Conservation (phyloP, 2,797 vertebrate genomes). For the Sphenodon punctatus region DNA sequence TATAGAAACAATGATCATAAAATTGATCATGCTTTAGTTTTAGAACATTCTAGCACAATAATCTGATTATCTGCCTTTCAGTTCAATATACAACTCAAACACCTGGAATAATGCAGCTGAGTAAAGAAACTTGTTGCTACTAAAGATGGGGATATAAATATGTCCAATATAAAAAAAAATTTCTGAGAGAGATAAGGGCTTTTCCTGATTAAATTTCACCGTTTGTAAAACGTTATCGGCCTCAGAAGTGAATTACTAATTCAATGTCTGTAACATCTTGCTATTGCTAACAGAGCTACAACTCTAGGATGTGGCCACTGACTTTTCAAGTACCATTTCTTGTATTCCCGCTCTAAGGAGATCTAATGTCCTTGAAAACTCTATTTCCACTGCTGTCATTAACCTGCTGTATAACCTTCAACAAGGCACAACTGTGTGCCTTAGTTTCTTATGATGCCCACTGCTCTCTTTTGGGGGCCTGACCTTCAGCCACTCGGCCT, state of each 20-base stretch:
- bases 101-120: slow-evolving; percentile 57
- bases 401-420: not conserved
- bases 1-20: slow-evolving; percentile 40
- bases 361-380: not conserved
- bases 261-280: too few relatives aligned
- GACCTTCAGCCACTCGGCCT: too few relatives aligned
- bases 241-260: too few relatives aligned
- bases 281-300: too few relatives aligned
- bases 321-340: not conserved
- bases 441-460: too few relatives aligned
- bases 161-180: not conserved
- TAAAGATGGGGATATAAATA: not conserved
- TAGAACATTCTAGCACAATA: slow-evolving; percentile 41
- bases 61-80: slow-evolving; percentile 28
- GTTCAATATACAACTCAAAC: slow-evolving; percentile 18
- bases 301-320: too few relatives aligned
- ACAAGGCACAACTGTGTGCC: not conserved
- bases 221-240: slow-evolving; percentile 8
- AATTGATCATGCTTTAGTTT: slow-evolving; percentile 44
- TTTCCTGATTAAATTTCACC: not conserved
- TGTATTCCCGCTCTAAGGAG: not conserved
- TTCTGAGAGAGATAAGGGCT: not conserved
- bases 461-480: too few relatives aligned
- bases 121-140: slow-evolving; percentile 41
- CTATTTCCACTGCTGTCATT: not conserved